phyloP scores from a whole-genome alignment of 2,888 invertebrate species.

The Auanema sp. region DNA sequence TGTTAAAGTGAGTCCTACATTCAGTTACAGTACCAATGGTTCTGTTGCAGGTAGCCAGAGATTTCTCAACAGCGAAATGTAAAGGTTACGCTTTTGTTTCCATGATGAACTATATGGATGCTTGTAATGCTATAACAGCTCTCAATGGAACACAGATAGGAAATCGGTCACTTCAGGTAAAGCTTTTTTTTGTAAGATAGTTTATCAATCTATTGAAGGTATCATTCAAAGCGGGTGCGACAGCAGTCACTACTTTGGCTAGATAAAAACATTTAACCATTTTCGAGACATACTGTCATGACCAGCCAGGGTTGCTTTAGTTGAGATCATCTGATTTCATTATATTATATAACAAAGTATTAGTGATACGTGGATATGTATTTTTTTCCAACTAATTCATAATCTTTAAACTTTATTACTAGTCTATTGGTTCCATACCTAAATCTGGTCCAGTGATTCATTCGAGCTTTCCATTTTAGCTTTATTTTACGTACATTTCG shows the following conservation, averaged over 20 bases:
- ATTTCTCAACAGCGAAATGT: constrained; percentile 92
- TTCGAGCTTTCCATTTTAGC: no score
- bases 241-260: background rate
- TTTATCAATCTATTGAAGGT: constrained; percentile 12
- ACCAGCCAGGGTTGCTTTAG: no score
- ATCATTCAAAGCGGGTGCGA: constrained; percentile 14
- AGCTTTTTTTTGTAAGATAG: constrained; percentile 2
- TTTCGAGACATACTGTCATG: no score
- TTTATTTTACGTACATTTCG: no score
- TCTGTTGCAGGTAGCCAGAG: constrained; percentile 75
- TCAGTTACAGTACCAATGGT: background rate
- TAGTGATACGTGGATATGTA: no score
- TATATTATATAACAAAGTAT: no score
- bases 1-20: constrained; percentile 75
- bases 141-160: constrained; percentile 93
- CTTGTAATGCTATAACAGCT: constrained; percentile 91
- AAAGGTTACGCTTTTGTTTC: constrained; percentile 98
- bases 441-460: no score
- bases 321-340: no score
- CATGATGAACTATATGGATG: constrained; percentile 97
- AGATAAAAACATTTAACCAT: no score
- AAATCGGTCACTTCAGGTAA: constrained; percentile 89
- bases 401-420: no score
- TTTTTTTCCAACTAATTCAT: no score
- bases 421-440: no score